A percentile compares a stretch with the other conserved stretches of the same genome.
These are phyloP conservation scores for Agrochola lychnidis DNA, from an alignment of 2,888 invertebrate species.

Conservation along the genomic window DNA sequence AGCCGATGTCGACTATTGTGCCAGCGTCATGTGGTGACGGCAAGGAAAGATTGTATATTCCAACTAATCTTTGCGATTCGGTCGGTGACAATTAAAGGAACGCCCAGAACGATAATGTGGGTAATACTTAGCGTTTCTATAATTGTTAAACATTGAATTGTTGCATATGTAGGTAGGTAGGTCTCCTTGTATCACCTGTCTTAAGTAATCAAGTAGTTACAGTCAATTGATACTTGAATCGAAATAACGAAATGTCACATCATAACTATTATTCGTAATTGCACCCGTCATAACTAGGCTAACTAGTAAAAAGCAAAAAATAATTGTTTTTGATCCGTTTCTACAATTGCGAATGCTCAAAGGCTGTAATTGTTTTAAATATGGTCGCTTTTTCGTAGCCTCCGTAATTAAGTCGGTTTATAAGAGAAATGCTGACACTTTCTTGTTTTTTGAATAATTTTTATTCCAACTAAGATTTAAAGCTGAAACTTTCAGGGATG, in stretches of 20 bases:
- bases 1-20: no score
- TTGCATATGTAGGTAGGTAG: not conserved
- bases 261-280: slow-evolving; percentile 33
- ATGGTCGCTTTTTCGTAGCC: no score
- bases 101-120: not conserved
- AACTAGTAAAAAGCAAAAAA: not conserved
- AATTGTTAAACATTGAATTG: slow-evolving; percentile 31
- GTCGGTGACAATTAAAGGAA: not conserved
- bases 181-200: slow-evolving; percentile 26
- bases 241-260: slow-evolving; percentile 22
- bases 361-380: slow-evolving; percentile 42
- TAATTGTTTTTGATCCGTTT: slow-evolving; percentile 31
- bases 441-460: no score
- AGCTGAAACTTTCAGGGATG: no score
- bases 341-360: slow-evolving; percentile 5
- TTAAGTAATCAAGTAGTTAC: slow-evolving; percentile 39
- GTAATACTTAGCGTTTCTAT: slow-evolving; percentile 13
- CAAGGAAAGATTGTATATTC: no score
- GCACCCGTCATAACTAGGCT: not conserved
- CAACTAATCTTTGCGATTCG: not conserved
- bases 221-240: slow-evolving; percentile 41
- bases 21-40: no score
- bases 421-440: no score
- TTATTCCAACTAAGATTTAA: no score
- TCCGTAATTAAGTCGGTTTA: no score